These are phyloP conservation scores for Falcunculus frontatus DNA, from an alignment of 2,113 vertebrate genomes.

Conservation along the genomic window DNA sequence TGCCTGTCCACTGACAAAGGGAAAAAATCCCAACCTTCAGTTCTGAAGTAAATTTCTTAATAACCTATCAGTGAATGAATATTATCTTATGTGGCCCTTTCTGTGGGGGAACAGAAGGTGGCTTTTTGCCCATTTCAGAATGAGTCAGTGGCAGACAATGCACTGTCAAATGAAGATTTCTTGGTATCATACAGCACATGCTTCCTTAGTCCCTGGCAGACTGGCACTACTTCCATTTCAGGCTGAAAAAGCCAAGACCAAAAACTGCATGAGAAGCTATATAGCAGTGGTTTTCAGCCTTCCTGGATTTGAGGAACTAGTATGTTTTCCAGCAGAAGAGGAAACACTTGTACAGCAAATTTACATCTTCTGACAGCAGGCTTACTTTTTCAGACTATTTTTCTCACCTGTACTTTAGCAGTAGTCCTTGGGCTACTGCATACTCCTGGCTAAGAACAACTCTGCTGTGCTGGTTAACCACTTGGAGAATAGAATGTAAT, in stretches of 20 bases:
- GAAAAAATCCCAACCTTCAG: not conserved
- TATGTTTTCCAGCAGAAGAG: not conserved
- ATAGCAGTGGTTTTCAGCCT: not conserved
- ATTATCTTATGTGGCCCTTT: not conserved
- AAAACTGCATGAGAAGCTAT: not conserved
- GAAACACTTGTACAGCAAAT: not conserved
- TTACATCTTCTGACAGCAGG: not conserved
- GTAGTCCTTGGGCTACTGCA: not conserved
- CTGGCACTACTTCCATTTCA: not conserved
- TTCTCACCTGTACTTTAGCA: not conserved
- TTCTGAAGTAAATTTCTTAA: not conserved
- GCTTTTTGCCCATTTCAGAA: not conserved
- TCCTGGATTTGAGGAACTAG: not conserved
- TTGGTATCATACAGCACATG: not conserved
- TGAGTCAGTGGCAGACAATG: fast-evolving
- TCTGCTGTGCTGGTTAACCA: not conserved
- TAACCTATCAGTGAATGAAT: not conserved
- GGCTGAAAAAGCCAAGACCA: not conserved
- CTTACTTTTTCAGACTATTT: not conserved
- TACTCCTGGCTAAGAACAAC: not conserved
- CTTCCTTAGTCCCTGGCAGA: not conserved
- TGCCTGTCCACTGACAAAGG: not conserved
- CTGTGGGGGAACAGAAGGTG: not conserved
- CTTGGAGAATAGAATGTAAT: not conserved
- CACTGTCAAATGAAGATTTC: not conserved